Evolutionary conservation across 2,113 vertebrate species (phyloP).

Genomic region (Australoheros scitulus): DNA sequence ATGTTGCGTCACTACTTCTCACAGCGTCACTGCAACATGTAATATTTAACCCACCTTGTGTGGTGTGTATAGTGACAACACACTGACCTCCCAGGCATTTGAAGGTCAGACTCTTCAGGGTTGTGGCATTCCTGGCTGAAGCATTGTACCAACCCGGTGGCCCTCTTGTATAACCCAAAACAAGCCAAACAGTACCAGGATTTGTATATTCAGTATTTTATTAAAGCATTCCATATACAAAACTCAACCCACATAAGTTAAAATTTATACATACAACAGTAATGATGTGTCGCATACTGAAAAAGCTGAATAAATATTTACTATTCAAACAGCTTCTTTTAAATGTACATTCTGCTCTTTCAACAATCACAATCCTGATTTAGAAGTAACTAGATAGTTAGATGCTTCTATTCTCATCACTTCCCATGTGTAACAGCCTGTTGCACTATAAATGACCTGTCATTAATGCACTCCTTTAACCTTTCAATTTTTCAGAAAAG

Average conservation of each 20-base stretch:
- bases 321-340: constrained; percentile 44
- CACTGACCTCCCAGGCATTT: not conserved
- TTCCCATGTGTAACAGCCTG: not conserved
- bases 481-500: no score
- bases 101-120: not conserved
- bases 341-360: constrained; percentile 34
- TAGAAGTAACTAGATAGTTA: constrained; percentile 11
- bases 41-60: not conserved
- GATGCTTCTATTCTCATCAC: not conserved
- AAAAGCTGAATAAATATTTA: constrained; percentile 67
- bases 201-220: constrained; percentile 63
- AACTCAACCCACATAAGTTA: constrained; percentile 58
- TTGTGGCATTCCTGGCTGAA: not conserved
- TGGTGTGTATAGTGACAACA: not conserved
- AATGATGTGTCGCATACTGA: constrained; percentile 53
- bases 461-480: not conserved
- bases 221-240: constrained; percentile 73
- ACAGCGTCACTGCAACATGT: not conserved
- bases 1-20: not conserved
- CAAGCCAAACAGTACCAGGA: not conserved
- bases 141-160: not conserved
- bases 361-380: not conserved
- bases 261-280: constrained; percentile 55
- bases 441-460: not conserved
- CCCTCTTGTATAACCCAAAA: not conserved